Percentiles rank a stretch among this genome's conserved stretches.
phyloP scores from a whole-genome alignment of 2,888 invertebrate species.

The Cabera pusaria region DNA sequence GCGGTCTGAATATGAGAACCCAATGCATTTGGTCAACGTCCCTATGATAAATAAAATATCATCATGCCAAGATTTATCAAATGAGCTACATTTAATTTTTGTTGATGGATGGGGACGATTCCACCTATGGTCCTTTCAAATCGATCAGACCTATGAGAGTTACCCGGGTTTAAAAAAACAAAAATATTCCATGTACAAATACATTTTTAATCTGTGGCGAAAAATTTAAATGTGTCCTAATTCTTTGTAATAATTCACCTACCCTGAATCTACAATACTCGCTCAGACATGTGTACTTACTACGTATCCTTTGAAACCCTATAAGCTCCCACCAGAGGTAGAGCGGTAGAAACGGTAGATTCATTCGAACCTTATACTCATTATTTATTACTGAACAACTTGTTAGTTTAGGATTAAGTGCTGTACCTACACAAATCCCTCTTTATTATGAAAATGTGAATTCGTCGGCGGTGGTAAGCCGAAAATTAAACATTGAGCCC shows the following conservation, averaged over 20 bases:
- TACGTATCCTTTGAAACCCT: slow-evolving; percentile 15
- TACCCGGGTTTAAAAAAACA: slow-evolving; percentile 3
- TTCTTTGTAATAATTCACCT: slow-evolving; percentile 15
- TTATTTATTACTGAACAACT: slow-evolving; percentile 32
- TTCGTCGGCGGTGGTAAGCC: slow-evolving; percentile 22
- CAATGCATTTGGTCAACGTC: too few relatives aligned
- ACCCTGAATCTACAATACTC: slow-evolving; percentile 16
- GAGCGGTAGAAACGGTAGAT: slow-evolving; percentile 18
- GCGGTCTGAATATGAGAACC: too few relatives aligned
- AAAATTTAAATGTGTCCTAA: too few relatives aligned
- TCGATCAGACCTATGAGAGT: too few relatives aligned
- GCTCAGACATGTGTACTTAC: slow-evolving; percentile 16
- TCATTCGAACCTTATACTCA: slow-evolving; percentile 21
- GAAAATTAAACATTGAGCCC: slow-evolving; percentile 24
- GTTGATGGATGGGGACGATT: too few relatives aligned
- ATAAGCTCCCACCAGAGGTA: slow-evolving; percentile 14
- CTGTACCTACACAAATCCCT: slow-evolving; percentile 26
- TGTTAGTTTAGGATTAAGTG: slow-evolving; percentile 35
- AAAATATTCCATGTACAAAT: slow-evolving; percentile 9
- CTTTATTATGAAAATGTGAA: slow-evolving; percentile 30
- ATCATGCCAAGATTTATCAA: too few relatives aligned
- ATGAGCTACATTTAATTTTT: too few relatives aligned
- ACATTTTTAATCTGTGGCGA: too few relatives aligned
- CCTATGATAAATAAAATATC: too few relatives aligned
- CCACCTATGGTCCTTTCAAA: too few relatives aligned